Percentiles rank a stretch among this genome's conserved stretches.
These are phyloP conservation scores for Holcopasites calliopsidis DNA, from an alignment of 1,140 invertebrate species.

Conservation along the genomic window DNA sequence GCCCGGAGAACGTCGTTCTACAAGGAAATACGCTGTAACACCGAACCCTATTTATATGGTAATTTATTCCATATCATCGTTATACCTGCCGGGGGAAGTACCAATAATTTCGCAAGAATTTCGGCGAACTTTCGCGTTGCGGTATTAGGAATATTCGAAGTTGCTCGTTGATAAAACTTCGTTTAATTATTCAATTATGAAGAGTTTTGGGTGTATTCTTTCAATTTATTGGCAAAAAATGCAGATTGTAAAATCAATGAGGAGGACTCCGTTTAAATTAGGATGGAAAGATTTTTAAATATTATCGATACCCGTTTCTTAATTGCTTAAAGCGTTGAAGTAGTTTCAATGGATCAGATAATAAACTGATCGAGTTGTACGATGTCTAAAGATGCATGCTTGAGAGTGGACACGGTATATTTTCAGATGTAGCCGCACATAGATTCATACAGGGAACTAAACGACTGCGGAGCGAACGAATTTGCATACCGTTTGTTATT, in stretches of 20 bases:
- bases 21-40: conserved; percentile 25
- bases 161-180: background rate
- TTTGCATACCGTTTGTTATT: conserved; percentile 79
- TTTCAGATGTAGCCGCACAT: conserved; percentile 35
- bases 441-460: conserved; percentile 30
- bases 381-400: background rate
- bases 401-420: conserved; percentile 14
- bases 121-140: background rate
- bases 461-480: conserved; percentile 61
- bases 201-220: background rate
- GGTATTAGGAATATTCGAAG: background rate
- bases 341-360: background rate
- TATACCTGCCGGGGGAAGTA: background rate
- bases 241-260: background rate
- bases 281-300: too few species aligned
- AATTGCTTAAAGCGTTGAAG: too few species aligned
- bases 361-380: background rate
- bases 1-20: conserved; percentile 15
- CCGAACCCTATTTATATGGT: conserved; percentile 39
- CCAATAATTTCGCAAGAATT: conserved; percentile 6
- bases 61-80: conserved; percentile 40
- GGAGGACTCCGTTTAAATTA: too few species aligned
- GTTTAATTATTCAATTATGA: background rate
- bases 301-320: too few species aligned
- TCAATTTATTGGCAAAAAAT: background rate